Percentiles rank a stretch among this genome's conserved stretches.
These are phyloP conservation scores for Athalia rosae DNA, from an alignment of 2,888 invertebrate genomes.

Conservation along the genomic window DNA sequence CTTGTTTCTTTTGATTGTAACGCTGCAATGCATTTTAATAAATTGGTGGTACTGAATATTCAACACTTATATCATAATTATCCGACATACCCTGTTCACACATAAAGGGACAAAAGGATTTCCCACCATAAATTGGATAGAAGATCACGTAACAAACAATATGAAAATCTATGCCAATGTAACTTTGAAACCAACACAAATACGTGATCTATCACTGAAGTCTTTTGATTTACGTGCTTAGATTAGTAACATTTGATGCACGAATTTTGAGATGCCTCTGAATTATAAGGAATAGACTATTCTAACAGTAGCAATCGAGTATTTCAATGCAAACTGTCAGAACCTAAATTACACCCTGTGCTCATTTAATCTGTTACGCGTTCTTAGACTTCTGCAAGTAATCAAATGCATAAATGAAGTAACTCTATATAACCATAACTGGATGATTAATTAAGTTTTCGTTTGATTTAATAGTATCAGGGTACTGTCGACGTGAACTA, in stretches of 20 bases:
- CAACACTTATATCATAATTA: not conserved
- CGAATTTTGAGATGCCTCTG: not conserved
- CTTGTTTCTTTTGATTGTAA: conserved; percentile 19
- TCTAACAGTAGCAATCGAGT: no score
- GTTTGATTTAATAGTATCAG: no score
- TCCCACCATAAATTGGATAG: not conserved
- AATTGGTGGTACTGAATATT: not conserved
- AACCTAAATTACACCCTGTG: no score
- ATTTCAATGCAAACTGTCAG: no score
- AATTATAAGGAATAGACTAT: not conserved
- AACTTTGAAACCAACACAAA: conserved; percentile 13
- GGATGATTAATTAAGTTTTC: no score
- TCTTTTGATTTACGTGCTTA: not conserved
- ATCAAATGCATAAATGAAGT: no score
- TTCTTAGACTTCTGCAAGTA: no score
- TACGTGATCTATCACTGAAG: not conserved
- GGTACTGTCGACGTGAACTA: no score
- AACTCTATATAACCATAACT: no score
- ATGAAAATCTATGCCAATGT: not conserved
- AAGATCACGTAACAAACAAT: not conserved
- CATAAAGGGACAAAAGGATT: not conserved
- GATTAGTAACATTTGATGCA: not conserved
- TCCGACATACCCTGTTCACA: conserved; percentile 28
- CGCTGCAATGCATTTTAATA: conserved; percentile 10
- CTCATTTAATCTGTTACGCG: no score